A percentile compares a stretch with the other conserved stretches of the same genome.
phyloP scores from a whole-genome alignment of 1,140 invertebrate species.

The Bombus ignitus region DNA sequence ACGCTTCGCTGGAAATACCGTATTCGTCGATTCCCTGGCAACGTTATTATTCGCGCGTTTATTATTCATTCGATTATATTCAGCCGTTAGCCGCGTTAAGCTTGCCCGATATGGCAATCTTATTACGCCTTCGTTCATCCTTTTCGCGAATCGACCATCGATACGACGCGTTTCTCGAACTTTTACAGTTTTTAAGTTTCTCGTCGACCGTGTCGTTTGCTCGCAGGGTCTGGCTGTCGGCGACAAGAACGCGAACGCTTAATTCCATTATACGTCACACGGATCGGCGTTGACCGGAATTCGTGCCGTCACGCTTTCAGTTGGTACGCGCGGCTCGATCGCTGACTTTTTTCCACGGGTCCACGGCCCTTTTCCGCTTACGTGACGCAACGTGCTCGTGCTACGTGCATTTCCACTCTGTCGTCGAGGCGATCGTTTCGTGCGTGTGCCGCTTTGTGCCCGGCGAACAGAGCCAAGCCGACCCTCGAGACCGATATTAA shows the following conservation, averaged over 20 bases:
- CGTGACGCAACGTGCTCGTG: not conserved
- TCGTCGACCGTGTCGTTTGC: not conserved
- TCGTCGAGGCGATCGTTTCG: not conserved
- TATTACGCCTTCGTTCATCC: not conserved
- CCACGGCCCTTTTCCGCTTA: constrained; percentile 19
- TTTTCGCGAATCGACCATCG: not conserved
- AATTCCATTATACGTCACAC: constrained; percentile 58
- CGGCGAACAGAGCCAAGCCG: not conserved
- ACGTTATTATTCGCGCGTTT: not conserved
- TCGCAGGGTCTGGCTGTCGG: not conserved
- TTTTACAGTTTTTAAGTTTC: not conserved
- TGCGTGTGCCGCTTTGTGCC: not conserved
- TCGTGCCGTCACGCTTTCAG: constrained; percentile 60
- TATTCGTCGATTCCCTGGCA: not conserved
- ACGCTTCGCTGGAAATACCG: not conserved
- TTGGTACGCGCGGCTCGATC: not conserved
- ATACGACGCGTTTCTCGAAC: too few relatives aligned
- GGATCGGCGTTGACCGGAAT: constrained; percentile 48
- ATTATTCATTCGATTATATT: constrained; percentile 14
- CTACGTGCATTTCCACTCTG: not conserved
- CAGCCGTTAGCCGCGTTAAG: not conserved
- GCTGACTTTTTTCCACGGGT: constrained; percentile 29
- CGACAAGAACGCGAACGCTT: constrained; percentile 52
- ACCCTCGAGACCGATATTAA: constrained; percentile 58
- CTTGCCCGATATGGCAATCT: not conserved